phyloP scores from a whole-genome alignment of 2,113 vertebrate genomes.

The Crypturellus undulatus region DNA sequence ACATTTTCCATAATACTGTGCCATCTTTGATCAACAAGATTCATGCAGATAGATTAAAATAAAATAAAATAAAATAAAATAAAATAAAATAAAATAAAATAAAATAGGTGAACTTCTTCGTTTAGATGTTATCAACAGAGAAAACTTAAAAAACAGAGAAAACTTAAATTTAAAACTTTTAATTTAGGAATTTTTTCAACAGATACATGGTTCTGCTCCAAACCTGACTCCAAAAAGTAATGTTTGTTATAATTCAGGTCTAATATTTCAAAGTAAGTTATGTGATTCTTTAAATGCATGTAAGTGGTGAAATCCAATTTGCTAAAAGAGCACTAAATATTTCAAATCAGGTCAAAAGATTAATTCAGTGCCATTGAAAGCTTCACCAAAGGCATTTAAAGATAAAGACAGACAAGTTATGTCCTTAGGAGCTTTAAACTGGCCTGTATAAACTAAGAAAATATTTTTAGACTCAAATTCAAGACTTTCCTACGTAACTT shows the following conservation, averaged over 20 bases:
- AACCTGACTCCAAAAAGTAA: conserved; percentile 75
- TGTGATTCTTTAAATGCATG: conserved; percentile 72
- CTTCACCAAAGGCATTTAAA: conserved; percentile 69
- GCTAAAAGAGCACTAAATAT: conserved; percentile 79
- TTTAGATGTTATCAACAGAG: conserved; percentile 68
- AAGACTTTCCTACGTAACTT: conserved; percentile 66
- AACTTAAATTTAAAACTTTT: conserved; percentile 82
- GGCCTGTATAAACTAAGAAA: conserved; percentile 79
- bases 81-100: too few species aligned
- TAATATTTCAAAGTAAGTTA: conserved; percentile 74
- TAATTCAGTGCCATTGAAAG: conserved; percentile 79
- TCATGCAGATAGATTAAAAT: conserved; percentile 26
- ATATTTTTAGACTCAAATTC: conserved; percentile 80
- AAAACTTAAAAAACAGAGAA: conserved; percentile 76
- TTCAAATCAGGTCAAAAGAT: conserved; percentile 63
- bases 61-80: too few species aligned
- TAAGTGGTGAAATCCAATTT: conserved; percentile 75
- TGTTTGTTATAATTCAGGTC: conserved; percentile 79
- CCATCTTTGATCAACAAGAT: conserved; percentile 30
- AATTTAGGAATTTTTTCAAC: conserved; percentile 73
- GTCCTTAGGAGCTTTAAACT: conserved; percentile 69
- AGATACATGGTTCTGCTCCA: conserved; percentile 80
- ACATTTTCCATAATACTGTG: neutral
- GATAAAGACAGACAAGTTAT: conserved; percentile 83
- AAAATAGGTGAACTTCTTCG: conserved; percentile 67